Percentiles rank a stretch among this genome's conserved stretches.
Conservation (phyloP, 23 tunicate species). For the Trididemnum clinides region DNA sequence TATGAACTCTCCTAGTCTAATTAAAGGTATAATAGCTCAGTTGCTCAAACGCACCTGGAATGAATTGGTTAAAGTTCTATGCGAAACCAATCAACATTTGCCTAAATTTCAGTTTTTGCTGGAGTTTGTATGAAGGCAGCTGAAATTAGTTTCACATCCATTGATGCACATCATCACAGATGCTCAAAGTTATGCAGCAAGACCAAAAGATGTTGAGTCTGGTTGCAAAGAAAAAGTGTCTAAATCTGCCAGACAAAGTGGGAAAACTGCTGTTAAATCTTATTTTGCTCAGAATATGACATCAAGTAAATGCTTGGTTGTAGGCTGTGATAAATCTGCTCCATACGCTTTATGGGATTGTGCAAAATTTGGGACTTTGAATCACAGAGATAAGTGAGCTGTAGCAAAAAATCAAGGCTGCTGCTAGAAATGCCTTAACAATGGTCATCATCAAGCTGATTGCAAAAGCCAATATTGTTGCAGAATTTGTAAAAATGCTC, state of each 20-base stretch:
- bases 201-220: background rate
- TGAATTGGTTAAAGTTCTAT: background rate
- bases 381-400: background rate
- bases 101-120: background rate
- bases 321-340: background rate
- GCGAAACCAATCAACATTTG: slow-evolving; percentile 3
- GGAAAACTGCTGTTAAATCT: background rate
- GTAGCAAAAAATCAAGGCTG: background rate
- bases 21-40: background rate
- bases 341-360: background rate
- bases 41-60: background rate
- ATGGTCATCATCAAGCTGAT: background rate
- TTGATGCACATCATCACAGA: background rate
- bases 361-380: background rate
- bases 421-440: background rate
- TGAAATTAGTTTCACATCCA: background rate
- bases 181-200: background rate
- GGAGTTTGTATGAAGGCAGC: background rate
- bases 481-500: background rate
- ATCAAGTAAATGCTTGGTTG: background rate
- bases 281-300: background rate
- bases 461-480: background rate
- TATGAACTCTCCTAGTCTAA: background rate
- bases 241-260: background rate
- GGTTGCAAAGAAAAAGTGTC: background rate